phyloP scores from a whole-genome alignment of 2,797 vertebrate genomes.

The Serranus cabrilla region DNA sequence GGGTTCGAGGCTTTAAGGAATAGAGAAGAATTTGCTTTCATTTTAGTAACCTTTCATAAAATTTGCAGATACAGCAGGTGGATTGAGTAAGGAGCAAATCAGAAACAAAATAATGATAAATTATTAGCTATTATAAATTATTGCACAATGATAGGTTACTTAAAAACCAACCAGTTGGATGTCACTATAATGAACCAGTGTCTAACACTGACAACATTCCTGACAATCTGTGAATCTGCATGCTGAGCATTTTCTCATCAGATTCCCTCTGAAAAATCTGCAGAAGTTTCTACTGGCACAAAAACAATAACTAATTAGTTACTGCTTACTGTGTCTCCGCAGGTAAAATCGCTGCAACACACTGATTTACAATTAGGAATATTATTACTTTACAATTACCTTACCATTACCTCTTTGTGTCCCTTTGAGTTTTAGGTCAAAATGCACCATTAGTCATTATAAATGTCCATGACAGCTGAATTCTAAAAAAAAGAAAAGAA shows the following conservation, averaged over 20 bases:
- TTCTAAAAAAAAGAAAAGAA: neutral
- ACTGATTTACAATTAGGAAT: slow-evolving; percentile 7
- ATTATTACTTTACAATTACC: slow-evolving; percentile 1
- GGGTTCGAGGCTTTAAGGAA: neutral
- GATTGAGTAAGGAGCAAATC: neutral
- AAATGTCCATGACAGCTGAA: neutral
- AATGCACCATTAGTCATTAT: neutral
- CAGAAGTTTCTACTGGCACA: neutral
- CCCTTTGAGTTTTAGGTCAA: neutral
- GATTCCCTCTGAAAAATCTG: neutral
- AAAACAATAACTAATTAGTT: slow-evolving; percentile 8
- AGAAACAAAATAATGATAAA: neutral
- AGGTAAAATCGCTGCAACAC: neutral
- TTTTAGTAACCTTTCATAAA: neutral
- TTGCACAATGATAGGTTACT: neutral
- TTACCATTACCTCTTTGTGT: neutral
- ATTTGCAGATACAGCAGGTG: neutral
- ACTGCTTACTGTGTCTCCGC: neutral
- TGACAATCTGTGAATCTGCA: slow-evolving; percentile 2
- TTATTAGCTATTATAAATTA: neutral
- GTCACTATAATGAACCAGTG: neutral
- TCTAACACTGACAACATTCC: neutral
- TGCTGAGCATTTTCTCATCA: slow-evolving; percentile 5
- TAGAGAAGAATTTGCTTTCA: neutral
- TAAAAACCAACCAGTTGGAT: neutral